A percentile compares a stretch with the other conserved stretches of the same genome.
Conservation (phyloP, 2,113 vertebrate species). For the Guaruba guarouba region DNA sequence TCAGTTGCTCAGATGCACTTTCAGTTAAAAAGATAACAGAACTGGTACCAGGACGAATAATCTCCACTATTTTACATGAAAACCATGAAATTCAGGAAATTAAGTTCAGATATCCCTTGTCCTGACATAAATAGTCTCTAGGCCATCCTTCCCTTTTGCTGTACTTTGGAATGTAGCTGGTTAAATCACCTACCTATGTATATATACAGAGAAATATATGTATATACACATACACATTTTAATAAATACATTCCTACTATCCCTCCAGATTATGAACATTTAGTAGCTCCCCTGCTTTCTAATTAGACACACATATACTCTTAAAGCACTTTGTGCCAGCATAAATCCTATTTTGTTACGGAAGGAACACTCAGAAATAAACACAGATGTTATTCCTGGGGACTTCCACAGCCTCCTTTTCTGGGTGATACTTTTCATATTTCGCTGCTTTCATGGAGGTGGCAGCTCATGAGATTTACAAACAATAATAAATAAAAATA, state of each 20-base stretch:
- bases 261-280: not conserved
- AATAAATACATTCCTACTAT: not conserved
- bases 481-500: not conserved
- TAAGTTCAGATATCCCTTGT: not conserved
- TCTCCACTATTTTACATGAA: not conserved
- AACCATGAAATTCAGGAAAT: not conserved
- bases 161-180: not conserved
- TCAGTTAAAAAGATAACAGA: not conserved
- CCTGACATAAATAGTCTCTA: not conserved
- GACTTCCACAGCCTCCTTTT: not conserved
- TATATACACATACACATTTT: not conserved
- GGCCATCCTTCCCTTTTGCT: not conserved
- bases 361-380: not conserved
- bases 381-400: not conserved
- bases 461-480: not conserved
- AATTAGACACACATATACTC: not conserved
- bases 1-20: not conserved
- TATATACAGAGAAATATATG: not conserved
- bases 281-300: not conserved
- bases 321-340: not conserved
- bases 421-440: not conserved
- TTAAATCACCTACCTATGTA: not conserved
- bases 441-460: not conserved
- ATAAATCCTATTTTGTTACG: not conserved
- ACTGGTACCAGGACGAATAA: not conserved